Conservation (phyloP, 2,797 vertebrate species). For the Acanthis flammea region DNA sequence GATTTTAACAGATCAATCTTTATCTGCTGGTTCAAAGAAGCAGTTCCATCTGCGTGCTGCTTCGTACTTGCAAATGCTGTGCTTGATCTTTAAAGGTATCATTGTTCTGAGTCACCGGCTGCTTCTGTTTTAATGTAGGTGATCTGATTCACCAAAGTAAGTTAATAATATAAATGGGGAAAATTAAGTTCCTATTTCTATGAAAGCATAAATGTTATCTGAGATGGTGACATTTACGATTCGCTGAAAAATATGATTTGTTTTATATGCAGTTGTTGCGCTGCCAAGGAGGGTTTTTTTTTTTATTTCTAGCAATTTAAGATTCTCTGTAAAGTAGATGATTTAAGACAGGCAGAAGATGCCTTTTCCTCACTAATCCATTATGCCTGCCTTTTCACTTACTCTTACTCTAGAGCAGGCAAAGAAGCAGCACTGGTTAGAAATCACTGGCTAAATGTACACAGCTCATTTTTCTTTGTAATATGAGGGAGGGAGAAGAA, state of each 20-base stretch:
- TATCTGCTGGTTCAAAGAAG: conserved; percentile 47
- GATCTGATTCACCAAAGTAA: conserved; percentile 51
- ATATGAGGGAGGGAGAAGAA: conserved; percentile 11
- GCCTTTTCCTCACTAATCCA: conserved; percentile 55
- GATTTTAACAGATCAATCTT: conserved; percentile 47
- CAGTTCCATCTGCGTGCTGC: conserved; percentile 34
- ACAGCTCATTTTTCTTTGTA: conserved; percentile 60
- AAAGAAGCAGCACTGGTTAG: background rate
- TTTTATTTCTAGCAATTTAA: conserved; percentile 62
- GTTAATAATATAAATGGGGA: conserved; percentile 27
- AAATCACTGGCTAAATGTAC: conserved; percentile 37
- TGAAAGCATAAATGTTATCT: conserved; percentile 52
- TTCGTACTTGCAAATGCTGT: background rate
- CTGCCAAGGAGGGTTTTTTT: conserved; percentile 45
- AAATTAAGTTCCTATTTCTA: conserved; percentile 43
- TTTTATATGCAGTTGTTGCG: conserved; percentile 49
- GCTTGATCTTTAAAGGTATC: background rate
- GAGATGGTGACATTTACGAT: conserved; percentile 20
- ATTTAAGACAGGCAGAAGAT: conserved; percentile 67
- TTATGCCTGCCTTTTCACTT: conserved; percentile 52
- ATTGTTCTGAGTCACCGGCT: conserved; percentile 11
- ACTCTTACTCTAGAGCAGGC: conserved; percentile 12
- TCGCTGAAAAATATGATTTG: conserved; percentile 31
- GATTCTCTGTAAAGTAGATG: conserved; percentile 53
- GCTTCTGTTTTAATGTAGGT: conserved; percentile 21